Percentiles rank a stretch among this genome's conserved stretches.
phyloP scores from a whole-genome alignment of 2,888 invertebrate genomes.

The Eupeodes luniger region DNA sequence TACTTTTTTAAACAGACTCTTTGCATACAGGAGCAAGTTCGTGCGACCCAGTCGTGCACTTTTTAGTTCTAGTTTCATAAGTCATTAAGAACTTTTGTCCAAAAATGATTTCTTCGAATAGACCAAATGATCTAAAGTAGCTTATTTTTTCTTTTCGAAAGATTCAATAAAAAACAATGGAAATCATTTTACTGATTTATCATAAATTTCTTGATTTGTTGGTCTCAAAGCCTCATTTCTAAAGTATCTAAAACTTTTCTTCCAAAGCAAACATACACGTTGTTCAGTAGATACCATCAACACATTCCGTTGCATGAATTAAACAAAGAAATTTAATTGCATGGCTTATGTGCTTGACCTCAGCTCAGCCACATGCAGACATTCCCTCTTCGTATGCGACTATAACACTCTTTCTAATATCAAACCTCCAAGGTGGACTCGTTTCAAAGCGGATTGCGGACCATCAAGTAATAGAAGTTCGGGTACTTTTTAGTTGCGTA shows the following conservation, averaged over 20 bases:
- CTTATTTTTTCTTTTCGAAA: neutral
- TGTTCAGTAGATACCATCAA: neutral
- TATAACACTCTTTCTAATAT: constrained; percentile 29
- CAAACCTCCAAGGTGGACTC: constrained; percentile 54
- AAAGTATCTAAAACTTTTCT: neutral
- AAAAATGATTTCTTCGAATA: too few species aligned
- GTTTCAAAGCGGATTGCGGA: constrained; percentile 29
- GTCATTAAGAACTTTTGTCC: too few species aligned
- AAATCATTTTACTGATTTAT: neutral
- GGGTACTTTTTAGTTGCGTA: neutral
- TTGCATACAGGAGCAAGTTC: too few species aligned
- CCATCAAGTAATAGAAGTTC: neutral
- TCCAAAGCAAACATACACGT: neutral
- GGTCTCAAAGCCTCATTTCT: constrained; percentile 29
- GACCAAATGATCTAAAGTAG: too few species aligned
- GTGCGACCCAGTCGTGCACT: too few species aligned
- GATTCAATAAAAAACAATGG: neutral
- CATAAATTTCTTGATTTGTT: neutral
- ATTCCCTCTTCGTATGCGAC: too few species aligned
- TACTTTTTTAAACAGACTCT: too few species aligned
- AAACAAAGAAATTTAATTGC: constrained; percentile 31
- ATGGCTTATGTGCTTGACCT: constrained; percentile 44
- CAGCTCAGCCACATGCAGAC: constrained; percentile 34
- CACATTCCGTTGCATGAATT: constrained; percentile 15
- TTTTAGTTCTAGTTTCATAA: too few species aligned